Conservation (phyloP, 1,140 invertebrate species). For the Drosophila teissieri region DNA sequence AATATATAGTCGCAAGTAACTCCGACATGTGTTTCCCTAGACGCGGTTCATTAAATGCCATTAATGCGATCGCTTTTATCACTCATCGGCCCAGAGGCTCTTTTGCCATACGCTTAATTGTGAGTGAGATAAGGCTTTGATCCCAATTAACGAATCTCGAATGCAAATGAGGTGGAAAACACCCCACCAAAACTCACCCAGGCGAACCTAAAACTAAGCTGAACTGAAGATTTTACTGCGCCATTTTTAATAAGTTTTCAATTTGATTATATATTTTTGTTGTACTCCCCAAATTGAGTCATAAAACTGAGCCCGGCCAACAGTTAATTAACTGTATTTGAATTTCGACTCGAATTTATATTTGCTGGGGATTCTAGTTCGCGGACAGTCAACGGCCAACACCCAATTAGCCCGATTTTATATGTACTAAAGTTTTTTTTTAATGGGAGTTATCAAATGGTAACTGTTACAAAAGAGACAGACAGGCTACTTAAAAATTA, state of each 20-base stretch:
- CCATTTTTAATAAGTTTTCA: constrained; percentile 75
- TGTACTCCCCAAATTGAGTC: constrained; percentile 68
- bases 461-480: constrained; percentile 61
- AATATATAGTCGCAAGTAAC: constrained; percentile 6
- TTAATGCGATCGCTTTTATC: constrained; percentile 68
- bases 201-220: background rate
- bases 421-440: constrained; percentile 61
- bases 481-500: constrained; percentile 50
- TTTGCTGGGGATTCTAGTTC: constrained; percentile 46
- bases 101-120: constrained; percentile 74
- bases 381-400: constrained; percentile 41
- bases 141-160: constrained; percentile 73
- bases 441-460: constrained; percentile 76
- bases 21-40: constrained; percentile 33
- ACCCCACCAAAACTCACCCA: constrained; percentile 13
- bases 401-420: constrained; percentile 72
- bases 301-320: constrained; percentile 59
- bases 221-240: constrained; percentile 42
- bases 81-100: constrained; percentile 29
- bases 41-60: constrained; percentile 61
- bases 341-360: constrained; percentile 39
- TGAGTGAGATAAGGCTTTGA: constrained; percentile 53
- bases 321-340: constrained; percentile 72
- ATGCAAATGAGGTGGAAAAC: constrained; percentile 67
- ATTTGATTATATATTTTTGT: constrained; percentile 69